Percentiles rank a stretch among this genome's conserved stretches.
Conservation (phyloP, 2,888 invertebrate species). For the Odontothrips loti region DNA sequence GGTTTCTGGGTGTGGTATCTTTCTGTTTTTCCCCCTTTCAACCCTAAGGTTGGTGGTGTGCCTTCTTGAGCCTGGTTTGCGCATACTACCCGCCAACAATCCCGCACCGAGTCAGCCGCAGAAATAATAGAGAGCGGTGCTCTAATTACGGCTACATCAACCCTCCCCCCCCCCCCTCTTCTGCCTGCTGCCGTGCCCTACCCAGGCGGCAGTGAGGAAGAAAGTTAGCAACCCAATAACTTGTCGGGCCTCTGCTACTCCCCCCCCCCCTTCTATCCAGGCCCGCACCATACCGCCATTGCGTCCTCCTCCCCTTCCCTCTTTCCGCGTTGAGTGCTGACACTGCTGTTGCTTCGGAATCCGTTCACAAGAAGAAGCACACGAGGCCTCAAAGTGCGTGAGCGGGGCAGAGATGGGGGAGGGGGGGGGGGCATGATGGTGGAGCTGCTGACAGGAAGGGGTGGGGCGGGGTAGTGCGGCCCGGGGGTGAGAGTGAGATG, state of each 20-base stretch:
- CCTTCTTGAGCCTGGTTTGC: too few species aligned
- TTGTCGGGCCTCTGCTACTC: neutral
- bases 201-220: neutral
- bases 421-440: too few species aligned
- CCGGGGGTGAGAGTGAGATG: too few species aligned
- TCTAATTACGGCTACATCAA: neutral
- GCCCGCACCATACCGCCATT: neutral
- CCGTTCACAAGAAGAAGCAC: too few species aligned
- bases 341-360: too few species aligned
- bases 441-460: too few species aligned
- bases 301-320: neutral
- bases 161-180: neutral
- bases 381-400: too few species aligned
- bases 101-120: neutral
- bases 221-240: constrained; percentile 11
- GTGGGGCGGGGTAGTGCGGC: too few species aligned
- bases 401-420: too few species aligned
- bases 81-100: neutral
- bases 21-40: too few species aligned
- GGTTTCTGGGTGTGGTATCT: too few species aligned
- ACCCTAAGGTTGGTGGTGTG: too few species aligned
- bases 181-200: neutral
- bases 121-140: neutral
- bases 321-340: neutral
- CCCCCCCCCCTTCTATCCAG: neutral